Conservation (phyloP, 2,888 invertebrate genomes). For the Amblyjoppa proteus region DNA sequence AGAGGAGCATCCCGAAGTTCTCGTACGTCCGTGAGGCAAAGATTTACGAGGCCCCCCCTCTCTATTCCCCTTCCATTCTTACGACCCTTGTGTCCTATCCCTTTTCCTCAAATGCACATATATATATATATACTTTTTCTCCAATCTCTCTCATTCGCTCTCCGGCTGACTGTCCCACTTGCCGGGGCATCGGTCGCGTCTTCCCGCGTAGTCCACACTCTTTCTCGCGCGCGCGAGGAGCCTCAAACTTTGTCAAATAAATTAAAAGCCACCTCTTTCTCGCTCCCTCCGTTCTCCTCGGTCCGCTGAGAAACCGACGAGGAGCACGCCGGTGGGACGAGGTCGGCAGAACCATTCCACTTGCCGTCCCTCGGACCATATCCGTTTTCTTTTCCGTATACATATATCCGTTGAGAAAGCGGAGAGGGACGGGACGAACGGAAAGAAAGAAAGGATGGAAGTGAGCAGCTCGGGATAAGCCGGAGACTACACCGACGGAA, state of each 20-base stretch:
- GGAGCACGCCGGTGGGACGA: slow-evolving; percentile 12
- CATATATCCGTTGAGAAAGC: slow-evolving; percentile 57
- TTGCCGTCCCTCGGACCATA: slow-evolving; percentile 61
- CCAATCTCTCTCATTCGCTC: slow-evolving; percentile 27
- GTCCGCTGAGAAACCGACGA: slow-evolving; percentile 48
- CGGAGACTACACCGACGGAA: slow-evolving; percentile 73
- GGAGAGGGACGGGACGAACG: slow-evolving; percentile 25
- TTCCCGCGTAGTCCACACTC: slow-evolving; percentile 57
- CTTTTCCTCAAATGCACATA: slow-evolving; percentile 21
- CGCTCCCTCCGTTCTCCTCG: not conserved
- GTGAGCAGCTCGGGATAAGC: slow-evolving; percentile 45
- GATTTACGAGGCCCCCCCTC: slow-evolving; percentile 68
- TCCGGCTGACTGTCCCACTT: slow-evolving; percentile 44
- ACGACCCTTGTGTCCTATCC: slow-evolving; percentile 38
- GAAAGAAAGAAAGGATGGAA: slow-evolving; percentile 6
- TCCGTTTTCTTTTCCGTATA: slow-evolving; percentile 60
- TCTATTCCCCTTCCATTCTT: slow-evolving; percentile 3
- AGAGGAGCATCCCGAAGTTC: slow-evolving; percentile 62
- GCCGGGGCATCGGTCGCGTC: slow-evolving; percentile 42
- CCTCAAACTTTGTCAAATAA: slow-evolving; percentile 80
- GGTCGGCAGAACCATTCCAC: slow-evolving; percentile 59
- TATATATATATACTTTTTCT: slow-evolving; percentile 7
- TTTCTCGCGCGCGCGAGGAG: slow-evolving; percentile 49
- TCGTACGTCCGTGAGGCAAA: slow-evolving; percentile 68
- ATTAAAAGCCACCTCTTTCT: slow-evolving; percentile 76